phyloP scores from a whole-genome alignment of 2,113 vertebrate genomes.

The Platysteira castanea region DNA sequence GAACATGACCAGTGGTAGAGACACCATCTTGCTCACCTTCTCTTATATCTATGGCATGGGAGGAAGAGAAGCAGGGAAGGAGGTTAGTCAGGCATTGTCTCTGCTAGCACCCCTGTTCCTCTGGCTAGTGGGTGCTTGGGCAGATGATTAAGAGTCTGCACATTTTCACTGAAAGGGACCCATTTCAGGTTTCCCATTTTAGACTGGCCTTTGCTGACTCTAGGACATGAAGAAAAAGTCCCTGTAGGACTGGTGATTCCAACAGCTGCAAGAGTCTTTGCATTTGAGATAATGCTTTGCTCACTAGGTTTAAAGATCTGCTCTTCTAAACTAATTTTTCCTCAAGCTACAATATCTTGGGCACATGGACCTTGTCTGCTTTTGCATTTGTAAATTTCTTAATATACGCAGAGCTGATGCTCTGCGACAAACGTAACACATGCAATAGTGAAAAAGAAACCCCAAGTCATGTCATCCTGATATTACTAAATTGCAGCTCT shows the following conservation, averaged over 20 bases:
- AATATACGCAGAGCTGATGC: background rate
- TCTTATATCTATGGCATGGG: fast-evolving
- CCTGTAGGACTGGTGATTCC: background rate
- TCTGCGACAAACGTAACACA: fast-evolving
- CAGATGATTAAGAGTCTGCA: background rate
- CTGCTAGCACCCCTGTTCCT: background rate
- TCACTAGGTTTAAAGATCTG: background rate
- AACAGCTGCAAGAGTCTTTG: background rate
- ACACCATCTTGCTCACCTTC: background rate
- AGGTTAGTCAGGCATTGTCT: background rate
- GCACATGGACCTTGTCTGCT: background rate
- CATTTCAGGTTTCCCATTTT: background rate
- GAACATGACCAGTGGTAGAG: fast-evolving
- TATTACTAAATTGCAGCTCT: background rate
- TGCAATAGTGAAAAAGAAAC: background rate
- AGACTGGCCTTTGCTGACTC: background rate
- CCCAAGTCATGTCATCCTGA: background rate
- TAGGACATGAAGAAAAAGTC: background rate
- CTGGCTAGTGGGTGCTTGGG: background rate
- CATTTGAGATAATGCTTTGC: background rate
- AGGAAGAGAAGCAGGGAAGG: background rate
- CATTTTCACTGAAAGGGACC: background rate
- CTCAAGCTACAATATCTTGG: background rate
- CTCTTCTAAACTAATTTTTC: background rate
- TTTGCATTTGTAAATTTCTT: background rate